Base-by-base conservation (phyloP, 2,888 invertebrate genomes). In the Ellobium chinense region DNA sequence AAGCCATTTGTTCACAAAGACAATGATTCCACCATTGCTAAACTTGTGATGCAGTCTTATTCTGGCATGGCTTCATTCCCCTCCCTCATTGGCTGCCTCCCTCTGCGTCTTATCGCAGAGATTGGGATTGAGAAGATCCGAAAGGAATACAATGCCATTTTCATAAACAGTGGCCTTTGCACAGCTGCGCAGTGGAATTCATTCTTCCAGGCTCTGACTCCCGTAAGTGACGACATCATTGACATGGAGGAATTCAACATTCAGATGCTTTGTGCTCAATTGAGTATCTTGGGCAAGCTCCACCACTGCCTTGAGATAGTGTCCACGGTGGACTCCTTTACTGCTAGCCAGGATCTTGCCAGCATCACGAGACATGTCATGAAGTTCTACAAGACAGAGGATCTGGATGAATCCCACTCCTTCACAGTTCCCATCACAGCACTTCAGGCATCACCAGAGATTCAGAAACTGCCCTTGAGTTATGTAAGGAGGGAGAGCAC, bases 101-200 rank as follows among this genome's bases (percentile, higher is more conserved):
- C 91, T 2, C 82, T 91, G 9, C 83, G 85, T 36, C 86, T 91
- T 21, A 81, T 91, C 2, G 88, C 88, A 14, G 91, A 91, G 82
- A 89, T 91, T 46, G 91, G 91, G 2, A 58, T 87, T 5, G 89
- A 90, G 83, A 91, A 91, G 78, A 81, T 91, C 12, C 82, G 84
- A 1, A 83, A 88, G 34, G 91, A 91, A 75, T 91, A 90, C 72
- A 78, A 87, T 14, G 83, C 85, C 73, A 77, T 86, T 1, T 87
- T 91, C 68, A 62, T 90, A 63, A 87, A 87, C 5, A 87, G 86
- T 54, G 87, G 88, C 36, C 85, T 91, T 63, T 84, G 87, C 12
- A 87, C 87, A 1, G 77, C 85, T 37, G 68, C 37, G 37, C 68
- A 77, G 37, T 77, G 68, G 77, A 60, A 68, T 29, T 56, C 68